These are phyloP conservation scores for Catonia carolina DNA, from an alignment of 2,888 invertebrate genomes.

Conservation along the genomic window DNA sequence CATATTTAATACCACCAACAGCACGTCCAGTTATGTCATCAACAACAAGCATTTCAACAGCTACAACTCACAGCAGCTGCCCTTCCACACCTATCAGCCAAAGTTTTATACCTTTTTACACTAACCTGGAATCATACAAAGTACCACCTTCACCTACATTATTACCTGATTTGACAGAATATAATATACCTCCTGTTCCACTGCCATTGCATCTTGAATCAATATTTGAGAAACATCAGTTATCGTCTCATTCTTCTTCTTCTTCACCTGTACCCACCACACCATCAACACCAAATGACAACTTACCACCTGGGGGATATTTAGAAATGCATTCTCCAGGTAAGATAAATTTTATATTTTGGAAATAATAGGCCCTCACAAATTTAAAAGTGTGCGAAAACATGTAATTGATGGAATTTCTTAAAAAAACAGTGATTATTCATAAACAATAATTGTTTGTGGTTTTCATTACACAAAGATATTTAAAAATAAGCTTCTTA, in stretches of 20 bases:
- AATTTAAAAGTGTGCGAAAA: too few species aligned
- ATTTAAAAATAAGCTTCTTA: too few species aligned
- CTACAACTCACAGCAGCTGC: neutral
- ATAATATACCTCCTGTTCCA: slow-evolving; percentile 20
- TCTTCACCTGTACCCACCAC: slow-evolving; percentile 33
- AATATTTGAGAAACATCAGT: slow-evolving; percentile 35
- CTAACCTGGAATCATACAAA: slow-evolving; percentile 37
- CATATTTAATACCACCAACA: slow-evolving; percentile 47
- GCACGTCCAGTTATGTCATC: slow-evolving; percentile 42
- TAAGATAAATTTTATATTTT: slow-evolving; percentile 32
- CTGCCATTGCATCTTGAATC: slow-evolving; percentile 18
- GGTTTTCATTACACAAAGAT: neutral
- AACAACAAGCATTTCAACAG: too few species aligned
- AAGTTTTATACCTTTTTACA: slow-evolving; percentile 16
- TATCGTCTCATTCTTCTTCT: slow-evolving; percentile 34
- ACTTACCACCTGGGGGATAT: slow-evolving; percentile 31
- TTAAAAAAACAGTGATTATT: neutral
- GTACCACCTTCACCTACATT: slow-evolving; percentile 33
- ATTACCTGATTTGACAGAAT: slow-evolving; percentile 26
- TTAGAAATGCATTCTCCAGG: slow-evolving; percentile 47
- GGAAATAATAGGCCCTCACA: too few species aligned
- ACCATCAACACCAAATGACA: slow-evolving; percentile 28
- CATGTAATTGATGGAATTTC: too few species aligned
- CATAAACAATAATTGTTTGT: neutral
- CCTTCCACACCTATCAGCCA: slow-evolving; percentile 22